Evolutionary conservation across 2,113 vertebrate genomes (phyloP), one percentile per base, ranked within the genome.

Genomic region (Heteronetta atricapilla): DNA sequence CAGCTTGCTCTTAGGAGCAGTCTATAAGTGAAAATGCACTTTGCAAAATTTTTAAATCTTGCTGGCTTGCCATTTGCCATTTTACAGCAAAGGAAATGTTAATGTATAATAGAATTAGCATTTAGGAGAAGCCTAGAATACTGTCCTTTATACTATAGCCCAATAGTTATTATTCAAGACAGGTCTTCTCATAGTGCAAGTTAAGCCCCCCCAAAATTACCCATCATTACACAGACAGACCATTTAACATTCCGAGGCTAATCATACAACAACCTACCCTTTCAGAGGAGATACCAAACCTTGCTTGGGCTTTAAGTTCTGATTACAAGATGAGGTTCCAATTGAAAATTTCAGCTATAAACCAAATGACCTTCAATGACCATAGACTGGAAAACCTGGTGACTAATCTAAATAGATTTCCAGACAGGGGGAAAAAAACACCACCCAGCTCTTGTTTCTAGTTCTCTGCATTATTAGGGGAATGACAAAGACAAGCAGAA

Each of bases 191-290:
- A 55, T 63, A 59, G 82, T 73, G 89, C 93, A 96, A 97, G 97
- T 97, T 97, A 97, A 98, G 94, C 92, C 96, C 93, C 93, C 96
- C 96, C 94, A 87, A 94, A 98, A 98, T 97, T 96, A 95, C 92
- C 95, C 69, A 1, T 96, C 94, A 95, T 96, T 94, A 96, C 86
- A 86, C 93, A 96, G 97, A 95, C 90, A 97, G 92, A 94, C 95
- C 97, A 95, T 97, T 98, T 98, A 98, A 97, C 96, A 97, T 97
- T 98, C 95, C 94, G 92, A 97, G 97, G 90, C 95, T 97, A 96
- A 98, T 97, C 95, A 94, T 96, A 97, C 97, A 98, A 97, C 96
- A 96, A 96, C 95, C 83, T 97, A 89, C 78, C 59, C 78, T 97
- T 97, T 97, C 96, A 97, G 74, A 93, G 93, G 88, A 97, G 88